phyloP scores from a whole-genome alignment of 2,113 vertebrate genomes.

The Scytalopus superciliaris region DNA sequence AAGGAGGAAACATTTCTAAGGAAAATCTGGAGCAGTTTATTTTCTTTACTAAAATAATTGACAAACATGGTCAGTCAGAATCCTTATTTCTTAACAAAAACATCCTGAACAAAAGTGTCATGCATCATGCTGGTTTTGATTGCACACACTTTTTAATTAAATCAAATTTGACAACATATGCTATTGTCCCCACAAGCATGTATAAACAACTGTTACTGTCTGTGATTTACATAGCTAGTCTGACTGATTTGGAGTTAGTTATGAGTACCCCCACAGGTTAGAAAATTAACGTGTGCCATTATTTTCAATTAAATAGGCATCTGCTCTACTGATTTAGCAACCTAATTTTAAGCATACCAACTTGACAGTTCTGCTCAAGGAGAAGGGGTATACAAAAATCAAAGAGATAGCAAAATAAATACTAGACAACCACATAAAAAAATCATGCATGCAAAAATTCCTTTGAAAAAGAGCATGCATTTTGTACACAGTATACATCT shows the following conservation, averaged over 20 bases:
- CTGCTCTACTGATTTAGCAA: background rate
- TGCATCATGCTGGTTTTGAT: background rate
- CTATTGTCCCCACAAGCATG: constrained; percentile 21
- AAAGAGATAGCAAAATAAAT: background rate
- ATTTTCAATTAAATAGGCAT: constrained; percentile 34
- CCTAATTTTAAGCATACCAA: background rate
- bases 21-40: background rate
- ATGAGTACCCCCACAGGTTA: constrained; percentile 27
- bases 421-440: background rate
- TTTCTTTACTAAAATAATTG: background rate
- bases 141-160: constrained; percentile 33
- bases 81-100: background rate
- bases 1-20: background rate
- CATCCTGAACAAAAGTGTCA: background rate
- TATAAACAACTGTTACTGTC: constrained; percentile 15
- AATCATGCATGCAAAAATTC: background rate
- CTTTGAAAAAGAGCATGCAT: background rate
- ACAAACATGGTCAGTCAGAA: background rate
- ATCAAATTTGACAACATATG: constrained; percentile 21
- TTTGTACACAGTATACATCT: background rate
- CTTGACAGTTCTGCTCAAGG: background rate
- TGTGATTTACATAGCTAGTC: background rate
- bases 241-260: constrained; percentile 34
- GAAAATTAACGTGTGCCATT: constrained; percentile 22
- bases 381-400: background rate